These are phyloP conservation scores for cattle (Bos taurus) DNA, from an alignment of 2,113 vertebrate genomes.

Conservation along the genomic window DNA sequence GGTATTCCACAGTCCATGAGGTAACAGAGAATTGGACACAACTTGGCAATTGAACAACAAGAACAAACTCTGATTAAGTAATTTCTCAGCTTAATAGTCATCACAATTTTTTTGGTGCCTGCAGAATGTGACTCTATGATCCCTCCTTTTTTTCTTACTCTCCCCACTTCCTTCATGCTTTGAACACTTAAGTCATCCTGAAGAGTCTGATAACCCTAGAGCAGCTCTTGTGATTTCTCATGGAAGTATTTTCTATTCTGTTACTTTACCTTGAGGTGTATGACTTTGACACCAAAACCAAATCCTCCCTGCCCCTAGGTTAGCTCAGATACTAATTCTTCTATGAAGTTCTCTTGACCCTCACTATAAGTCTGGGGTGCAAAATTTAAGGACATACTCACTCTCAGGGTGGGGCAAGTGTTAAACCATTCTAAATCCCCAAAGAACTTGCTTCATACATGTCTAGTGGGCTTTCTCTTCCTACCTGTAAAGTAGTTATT, in stretches of 20 bases:
- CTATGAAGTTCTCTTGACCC: not conserved
- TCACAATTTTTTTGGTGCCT: not conserved
- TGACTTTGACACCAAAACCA: not conserved
- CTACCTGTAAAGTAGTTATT: not conserved
- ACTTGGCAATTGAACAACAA: not conserved
- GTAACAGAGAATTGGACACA: not conserved
- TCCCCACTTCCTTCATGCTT: not conserved
- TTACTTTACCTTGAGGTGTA: not conserved
- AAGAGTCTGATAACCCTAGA: not conserved
- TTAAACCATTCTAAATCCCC: not conserved
- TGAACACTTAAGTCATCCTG: not conserved
- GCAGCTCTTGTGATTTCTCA: not conserved
- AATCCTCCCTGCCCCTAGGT: not conserved
- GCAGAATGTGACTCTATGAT: not conserved
- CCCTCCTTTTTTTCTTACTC: not conserved
- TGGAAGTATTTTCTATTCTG: not conserved
- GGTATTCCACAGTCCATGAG: not conserved
- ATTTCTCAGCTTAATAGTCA: not conserved
- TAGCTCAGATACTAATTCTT: not conserved
- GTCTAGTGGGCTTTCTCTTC: not conserved
- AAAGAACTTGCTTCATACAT: not conserved
- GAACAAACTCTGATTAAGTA: not conserved
- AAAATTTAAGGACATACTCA: not conserved
- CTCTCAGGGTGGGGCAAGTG: fast-evolving
- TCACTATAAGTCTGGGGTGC: not conserved